Evolutionary conservation across 2,113 vertebrate genomes (phyloP).

Genomic region (Cnemophilus loriae): DNA sequence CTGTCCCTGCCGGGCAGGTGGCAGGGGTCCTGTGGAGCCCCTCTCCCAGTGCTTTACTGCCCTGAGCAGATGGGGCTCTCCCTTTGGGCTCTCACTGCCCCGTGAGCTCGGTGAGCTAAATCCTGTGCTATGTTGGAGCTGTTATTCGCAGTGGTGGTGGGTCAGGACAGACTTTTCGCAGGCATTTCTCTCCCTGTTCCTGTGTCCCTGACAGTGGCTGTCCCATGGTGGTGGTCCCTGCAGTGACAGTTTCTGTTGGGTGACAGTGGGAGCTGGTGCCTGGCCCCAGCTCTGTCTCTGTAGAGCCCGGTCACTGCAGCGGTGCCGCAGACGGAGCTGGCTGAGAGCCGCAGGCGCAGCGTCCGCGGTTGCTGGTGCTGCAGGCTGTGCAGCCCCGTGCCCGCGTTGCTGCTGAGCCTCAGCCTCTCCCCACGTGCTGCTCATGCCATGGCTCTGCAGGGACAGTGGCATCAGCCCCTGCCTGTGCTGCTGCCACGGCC

Average conservation of each 20-base stretch:
- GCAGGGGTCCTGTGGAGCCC: background rate
- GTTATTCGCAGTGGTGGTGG: fast-evolving
- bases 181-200: fast-evolving
- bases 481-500: background rate
- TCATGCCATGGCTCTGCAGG: fast-evolving
- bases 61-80: fast-evolving
- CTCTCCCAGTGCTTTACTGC: fast-evolving
- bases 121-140: background rate
- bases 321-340: background rate
- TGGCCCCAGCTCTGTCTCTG: background rate
- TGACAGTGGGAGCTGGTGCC: background rate
- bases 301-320: fast-evolving
- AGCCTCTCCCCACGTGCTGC: fast-evolving
- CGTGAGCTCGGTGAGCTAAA: fast-evolving
- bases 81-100: fast-evolving
- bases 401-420: fast-evolving
- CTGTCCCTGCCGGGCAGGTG: background rate
- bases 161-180: fast-evolving
- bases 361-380: fast-evolving
- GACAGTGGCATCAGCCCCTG: background rate
- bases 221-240: background rate
- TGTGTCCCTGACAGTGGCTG: fast-evolving
- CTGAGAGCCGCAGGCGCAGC: background rate
- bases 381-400: background rate
- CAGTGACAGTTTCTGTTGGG: fast-evolving